Evolutionary conservation across 2,113 vertebrate species (phyloP).

Genomic region (Pao palembangensis): DNA sequence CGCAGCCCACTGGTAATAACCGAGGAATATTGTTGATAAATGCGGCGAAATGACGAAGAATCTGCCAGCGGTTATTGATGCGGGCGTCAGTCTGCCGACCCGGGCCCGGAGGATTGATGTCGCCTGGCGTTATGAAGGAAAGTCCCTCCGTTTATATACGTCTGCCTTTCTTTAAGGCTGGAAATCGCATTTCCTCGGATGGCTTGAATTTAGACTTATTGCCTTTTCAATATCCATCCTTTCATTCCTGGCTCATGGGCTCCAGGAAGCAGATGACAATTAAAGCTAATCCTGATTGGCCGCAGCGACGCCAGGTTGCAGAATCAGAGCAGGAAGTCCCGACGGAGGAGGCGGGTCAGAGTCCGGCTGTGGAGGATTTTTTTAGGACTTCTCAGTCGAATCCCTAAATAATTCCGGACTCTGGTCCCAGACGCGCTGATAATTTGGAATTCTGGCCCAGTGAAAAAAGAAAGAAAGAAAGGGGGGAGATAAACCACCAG

Average conservation of each 20-base stretch:
- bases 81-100: constrained; percentile 7
- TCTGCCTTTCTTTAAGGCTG: constrained; percentile 11
- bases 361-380: background rate
- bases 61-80: constrained; percentile 37
- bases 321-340: background rate
- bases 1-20: constrained; percentile 31
- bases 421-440: too few relatives aligned
- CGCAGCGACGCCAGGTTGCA: too few relatives aligned
- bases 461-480: too few relatives aligned
- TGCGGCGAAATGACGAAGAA: constrained; percentile 19
- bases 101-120: constrained; percentile 9
- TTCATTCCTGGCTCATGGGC: too few relatives aligned
- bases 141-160: constrained; percentile 25
- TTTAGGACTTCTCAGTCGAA: too few relatives aligned
- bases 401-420: too few relatives aligned
- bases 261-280: background rate
- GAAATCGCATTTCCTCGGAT: constrained; percentile 28
- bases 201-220: constrained; percentile 52
- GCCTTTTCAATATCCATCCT: constrained; percentile 20
- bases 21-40: constrained; percentile 22
- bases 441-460: too few relatives aligned
- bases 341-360: background rate
- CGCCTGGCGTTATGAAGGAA: background rate
- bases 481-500: too few relatives aligned
- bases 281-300: background rate